These are phyloP conservation scores for Pleuronectes platessa DNA, from an alignment of 2,113 vertebrate genomes.

Conservation along the genomic window DNA sequence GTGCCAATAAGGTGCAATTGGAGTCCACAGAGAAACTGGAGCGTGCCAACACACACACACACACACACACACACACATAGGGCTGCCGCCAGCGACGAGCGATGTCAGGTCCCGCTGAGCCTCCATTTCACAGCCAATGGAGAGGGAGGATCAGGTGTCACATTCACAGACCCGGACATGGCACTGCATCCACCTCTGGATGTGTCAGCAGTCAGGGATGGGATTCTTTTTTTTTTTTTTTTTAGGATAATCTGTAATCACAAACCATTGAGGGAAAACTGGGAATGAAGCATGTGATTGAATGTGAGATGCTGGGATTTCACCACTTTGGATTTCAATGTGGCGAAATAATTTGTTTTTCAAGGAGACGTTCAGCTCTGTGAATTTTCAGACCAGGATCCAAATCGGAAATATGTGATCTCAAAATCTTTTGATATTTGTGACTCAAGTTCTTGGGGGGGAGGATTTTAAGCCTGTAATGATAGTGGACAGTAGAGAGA, in stretches of 20 bases:
- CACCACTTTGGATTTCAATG: too few species aligned
- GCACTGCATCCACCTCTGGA: not conserved
- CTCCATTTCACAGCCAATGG: conserved; percentile 67
- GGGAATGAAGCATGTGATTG: too few species aligned
- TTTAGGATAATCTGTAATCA: not conserved
- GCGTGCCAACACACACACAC: conserved; percentile 35
- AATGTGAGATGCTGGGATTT: too few species aligned
- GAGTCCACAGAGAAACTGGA: conserved; percentile 67
- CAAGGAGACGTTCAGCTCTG: too few species aligned
- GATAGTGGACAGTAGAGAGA: too few species aligned
- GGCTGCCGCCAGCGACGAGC: conserved; percentile 31
- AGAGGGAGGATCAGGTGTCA: conserved; percentile 43
- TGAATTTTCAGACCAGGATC: too few species aligned
- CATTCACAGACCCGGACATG: not conserved
- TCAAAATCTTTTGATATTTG: too few species aligned
- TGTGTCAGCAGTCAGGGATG: not conserved
- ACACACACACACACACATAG: conserved; percentile 38
- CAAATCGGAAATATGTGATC: too few species aligned
- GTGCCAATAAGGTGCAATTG: conserved; percentile 58
- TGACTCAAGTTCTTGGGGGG: too few species aligned
- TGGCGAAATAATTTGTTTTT: too few species aligned
- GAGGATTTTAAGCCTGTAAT: too few species aligned
- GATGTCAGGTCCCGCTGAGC: not conserved
- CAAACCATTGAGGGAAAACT: not conserved
- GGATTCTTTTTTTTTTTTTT: not conserved